Evolutionary conservation across 2,113 vertebrate species (phyloP), one percentile per base, ranked within the genome.

Genomic region (Sturnira hondurensis): DNA sequence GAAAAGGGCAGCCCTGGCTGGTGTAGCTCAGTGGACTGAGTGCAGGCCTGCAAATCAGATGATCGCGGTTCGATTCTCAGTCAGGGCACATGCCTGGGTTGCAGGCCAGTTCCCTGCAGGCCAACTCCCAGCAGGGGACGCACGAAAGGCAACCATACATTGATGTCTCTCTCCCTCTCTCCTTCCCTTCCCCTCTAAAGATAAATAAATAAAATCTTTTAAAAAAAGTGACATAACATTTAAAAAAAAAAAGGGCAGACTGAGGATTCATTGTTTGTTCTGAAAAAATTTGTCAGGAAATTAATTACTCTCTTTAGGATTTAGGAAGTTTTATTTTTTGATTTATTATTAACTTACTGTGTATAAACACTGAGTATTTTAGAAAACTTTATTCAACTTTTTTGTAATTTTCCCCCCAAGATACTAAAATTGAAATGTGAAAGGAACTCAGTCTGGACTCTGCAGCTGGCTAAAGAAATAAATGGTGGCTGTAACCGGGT

Each of bases 261-360:
- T 74, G 45, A 47, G 47, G 90, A 54, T 70, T 93, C 80, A 52
- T 83, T 96, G 63, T 84, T 68, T 54, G 70, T 80, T 87, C 73
- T 67, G 14, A 28, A 2, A 93, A 89, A 43, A n/a, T 31, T 65
- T 88, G 50, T 77, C 28, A 36, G 52, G 58, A 61, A 77, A 65
- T 93, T 93, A 76, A 92, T 95, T 89, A 74, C 26, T 74, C 0
- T 68, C 22, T 90, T 87, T 0, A 8, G 22, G 45, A 71, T 87
- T 93, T 84, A 47, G 61, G 58, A 96, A 93, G 45, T 97, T 24
- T 26, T n/a, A 19, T 22, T 54, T 54, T 96, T 96, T 95, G 10
- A 81, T 76, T 94, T 41, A 52, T 24, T 86, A 91, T 87, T 97
- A 81, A 61, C 2, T 71, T 95, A 80, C 41, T 93, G 20, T 4